phyloP scores from a whole-genome alignment of 2,888 invertebrate species.

The Subacronicta megacephala region DNA sequence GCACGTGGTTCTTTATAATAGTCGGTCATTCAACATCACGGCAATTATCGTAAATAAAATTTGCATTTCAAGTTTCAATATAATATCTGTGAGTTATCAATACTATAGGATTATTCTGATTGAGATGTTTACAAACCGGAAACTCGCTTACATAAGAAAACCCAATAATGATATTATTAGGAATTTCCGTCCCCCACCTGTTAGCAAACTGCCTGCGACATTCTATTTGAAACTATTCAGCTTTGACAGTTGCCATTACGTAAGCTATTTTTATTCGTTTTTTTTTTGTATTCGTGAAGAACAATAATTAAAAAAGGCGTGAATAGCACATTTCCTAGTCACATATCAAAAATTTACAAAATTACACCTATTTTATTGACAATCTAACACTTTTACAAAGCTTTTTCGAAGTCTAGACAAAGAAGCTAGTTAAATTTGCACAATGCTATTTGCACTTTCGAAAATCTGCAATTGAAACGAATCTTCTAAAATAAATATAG shows the following conservation, averaged over 20 bases:
- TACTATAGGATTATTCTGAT: constrained; percentile 52
- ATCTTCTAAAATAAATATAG: constrained; percentile 74
- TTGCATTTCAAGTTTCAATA: constrained; percentile 52
- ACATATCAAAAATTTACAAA: constrained; percentile 27
- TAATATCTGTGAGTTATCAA: constrained; percentile 47
- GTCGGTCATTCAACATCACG: constrained; percentile 33
- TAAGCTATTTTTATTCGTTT: constrained; percentile 34
- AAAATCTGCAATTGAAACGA: constrained; percentile 83
- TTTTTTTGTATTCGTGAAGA: constrained; percentile 27
- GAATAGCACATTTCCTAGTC: constrained; percentile 19
- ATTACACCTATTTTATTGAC: constrained; percentile 55
- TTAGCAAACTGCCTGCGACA: constrained; percentile 49
- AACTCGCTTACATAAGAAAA: constrained; percentile 63
- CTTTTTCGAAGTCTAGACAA: constrained; percentile 74
- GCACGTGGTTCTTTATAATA: constrained; percentile 46
- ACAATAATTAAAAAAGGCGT: neutral
- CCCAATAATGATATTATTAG: constrained; percentile 61
- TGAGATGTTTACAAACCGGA: constrained; percentile 57
- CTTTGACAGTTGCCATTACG: constrained; percentile 49
- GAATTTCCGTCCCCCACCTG: constrained; percentile 68
- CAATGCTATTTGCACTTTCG: constrained; percentile 84
- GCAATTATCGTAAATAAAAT: constrained; percentile 50
- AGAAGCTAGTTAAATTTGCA: constrained; percentile 75
- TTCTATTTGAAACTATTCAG: constrained; percentile 51
- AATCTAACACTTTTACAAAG: constrained; percentile 71